Evolutionary conservation across 2,113 vertebrate genomes (phyloP).

Genomic region (Coregonus clupeaformis): DNA sequence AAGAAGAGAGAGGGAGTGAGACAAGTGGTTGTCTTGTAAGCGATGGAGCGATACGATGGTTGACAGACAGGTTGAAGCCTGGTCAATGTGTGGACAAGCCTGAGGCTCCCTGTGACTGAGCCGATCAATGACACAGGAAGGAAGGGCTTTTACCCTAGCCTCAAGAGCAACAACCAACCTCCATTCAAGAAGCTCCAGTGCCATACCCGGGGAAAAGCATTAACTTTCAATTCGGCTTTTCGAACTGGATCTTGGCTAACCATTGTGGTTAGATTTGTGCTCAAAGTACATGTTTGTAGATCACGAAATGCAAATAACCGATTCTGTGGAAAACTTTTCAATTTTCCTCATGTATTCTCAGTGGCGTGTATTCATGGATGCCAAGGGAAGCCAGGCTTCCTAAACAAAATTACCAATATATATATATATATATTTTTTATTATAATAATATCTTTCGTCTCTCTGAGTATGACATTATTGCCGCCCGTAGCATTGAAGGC

Average conservation of each 20-base stretch:
- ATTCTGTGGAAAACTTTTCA: neutral
- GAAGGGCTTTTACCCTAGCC: neutral
- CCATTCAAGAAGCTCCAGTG: neutral
- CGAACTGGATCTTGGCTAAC: too few relatives aligned
- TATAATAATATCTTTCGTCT: too few relatives aligned
- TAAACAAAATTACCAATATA: too few relatives aligned
- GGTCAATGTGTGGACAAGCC: neutral
- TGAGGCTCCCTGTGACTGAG: neutral
- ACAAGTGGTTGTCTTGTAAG: neutral
- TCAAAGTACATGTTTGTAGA: neutral
- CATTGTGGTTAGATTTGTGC: neutral
- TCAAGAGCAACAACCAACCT: neutral
- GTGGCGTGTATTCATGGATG: too few relatives aligned
- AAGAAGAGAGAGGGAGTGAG: neutral
- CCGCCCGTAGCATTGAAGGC: too few relatives aligned
- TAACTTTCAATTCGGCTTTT: too few relatives aligned
- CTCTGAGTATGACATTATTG: too few relatives aligned
- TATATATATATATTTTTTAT: too few relatives aligned
- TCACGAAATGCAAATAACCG: neutral
- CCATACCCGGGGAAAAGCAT: too few relatives aligned
- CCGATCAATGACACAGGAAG: neutral
- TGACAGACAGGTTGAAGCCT: conserved; percentile 9
- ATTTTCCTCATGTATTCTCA: neutral
- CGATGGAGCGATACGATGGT: conserved; percentile 3
- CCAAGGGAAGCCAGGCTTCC: too few relatives aligned